These are phyloP conservation scores for Malacoctenus gilli DNA, from an alignment of 2,797 vertebrate genomes.

Conservation along the genomic window DNA sequence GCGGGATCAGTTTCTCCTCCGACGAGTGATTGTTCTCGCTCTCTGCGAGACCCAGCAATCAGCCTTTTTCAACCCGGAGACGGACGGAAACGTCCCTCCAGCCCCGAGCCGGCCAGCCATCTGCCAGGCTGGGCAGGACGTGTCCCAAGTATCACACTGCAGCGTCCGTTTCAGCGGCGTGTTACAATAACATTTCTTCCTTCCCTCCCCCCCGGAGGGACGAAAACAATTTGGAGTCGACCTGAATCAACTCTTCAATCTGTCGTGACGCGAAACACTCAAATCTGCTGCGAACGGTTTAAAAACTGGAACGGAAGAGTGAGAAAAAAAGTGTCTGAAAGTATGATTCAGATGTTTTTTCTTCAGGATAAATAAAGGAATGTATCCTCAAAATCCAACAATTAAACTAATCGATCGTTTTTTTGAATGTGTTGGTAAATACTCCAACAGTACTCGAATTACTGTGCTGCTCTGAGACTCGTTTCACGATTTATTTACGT, in stretches of 20 bases:
- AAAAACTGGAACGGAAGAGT: no score
- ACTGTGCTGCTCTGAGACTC: neutral
- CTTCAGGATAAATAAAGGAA: no score
- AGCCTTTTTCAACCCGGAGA: conserved; percentile 5
- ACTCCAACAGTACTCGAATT: neutral
- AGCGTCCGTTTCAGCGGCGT: conserved; percentile 9
- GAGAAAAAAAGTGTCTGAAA: no score
- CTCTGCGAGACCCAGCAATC: no score
- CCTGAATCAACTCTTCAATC: neutral
- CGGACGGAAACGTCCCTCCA: conserved; percentile 15
- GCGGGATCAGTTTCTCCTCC: no score
- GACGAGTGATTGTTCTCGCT: no score
- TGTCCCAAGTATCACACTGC: conserved; percentile 29
- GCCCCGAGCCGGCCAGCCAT: conserved; percentile 33
- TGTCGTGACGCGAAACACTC: no score
- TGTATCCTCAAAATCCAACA: neutral
- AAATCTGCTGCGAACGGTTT: no score
- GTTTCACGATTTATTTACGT: neutral
- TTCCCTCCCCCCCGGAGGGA: neutral
- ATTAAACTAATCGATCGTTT: no score
- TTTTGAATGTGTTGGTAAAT: neutral
- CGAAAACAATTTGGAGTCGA: neutral
- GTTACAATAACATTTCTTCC: neutral
- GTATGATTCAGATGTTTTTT: no score
- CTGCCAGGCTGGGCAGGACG: conserved; percentile 33